A percentile compares a stretch with the other conserved stretches of the same genome.
Conservation (phyloP, 2,888 invertebrate genomes). For the Hemithea aestivaria region DNA sequence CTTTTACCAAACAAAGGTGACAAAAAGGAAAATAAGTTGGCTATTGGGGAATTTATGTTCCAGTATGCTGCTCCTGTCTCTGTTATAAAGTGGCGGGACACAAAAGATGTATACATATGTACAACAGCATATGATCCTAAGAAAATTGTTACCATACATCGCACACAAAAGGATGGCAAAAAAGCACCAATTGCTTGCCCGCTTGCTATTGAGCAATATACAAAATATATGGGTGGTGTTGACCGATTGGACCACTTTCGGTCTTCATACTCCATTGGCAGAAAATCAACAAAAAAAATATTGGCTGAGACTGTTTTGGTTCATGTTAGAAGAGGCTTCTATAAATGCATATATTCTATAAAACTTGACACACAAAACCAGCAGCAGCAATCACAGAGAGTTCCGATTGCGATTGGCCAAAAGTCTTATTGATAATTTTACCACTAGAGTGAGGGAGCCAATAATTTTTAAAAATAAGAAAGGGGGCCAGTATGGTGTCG, state of each 20-base stretch:
- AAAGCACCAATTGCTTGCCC: slow-evolving; percentile 12
- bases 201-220: not conserved
- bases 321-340: not conserved
- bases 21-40: slow-evolving; percentile 17
- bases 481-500: slow-evolving; percentile 13
- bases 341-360: slow-evolving; percentile 7
- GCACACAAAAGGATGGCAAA: slow-evolving; percentile 20
- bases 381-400: slow-evolving; percentile 12
- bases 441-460: slow-evolving; percentile 6
- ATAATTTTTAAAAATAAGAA: slow-evolving; percentile 10
- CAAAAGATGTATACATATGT: slow-evolving; percentile 18
- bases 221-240: not conserved
- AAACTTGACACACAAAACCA: slow-evolving; percentile 7
- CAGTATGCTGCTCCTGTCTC: slow-evolving; percentile 8
- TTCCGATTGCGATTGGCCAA: slow-evolving; percentile 11
- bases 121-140: slow-evolving; percentile 17
- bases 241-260: not conserved
- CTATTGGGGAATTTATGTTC: slow-evolving; percentile 12
- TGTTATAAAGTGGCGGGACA: slow-evolving; percentile 20
- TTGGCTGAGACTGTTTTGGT: not conserved
- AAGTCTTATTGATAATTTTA: slow-evolving; percentile 11
- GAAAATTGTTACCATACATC: slow-evolving; percentile 11
- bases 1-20: slow-evolving; percentile 15
- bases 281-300: slow-evolving; percentile 4
- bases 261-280: not conserved